phyloP scores from a whole-genome alignment of 2,797 vertebrate species.

The Eulemur mongoz region DNA sequence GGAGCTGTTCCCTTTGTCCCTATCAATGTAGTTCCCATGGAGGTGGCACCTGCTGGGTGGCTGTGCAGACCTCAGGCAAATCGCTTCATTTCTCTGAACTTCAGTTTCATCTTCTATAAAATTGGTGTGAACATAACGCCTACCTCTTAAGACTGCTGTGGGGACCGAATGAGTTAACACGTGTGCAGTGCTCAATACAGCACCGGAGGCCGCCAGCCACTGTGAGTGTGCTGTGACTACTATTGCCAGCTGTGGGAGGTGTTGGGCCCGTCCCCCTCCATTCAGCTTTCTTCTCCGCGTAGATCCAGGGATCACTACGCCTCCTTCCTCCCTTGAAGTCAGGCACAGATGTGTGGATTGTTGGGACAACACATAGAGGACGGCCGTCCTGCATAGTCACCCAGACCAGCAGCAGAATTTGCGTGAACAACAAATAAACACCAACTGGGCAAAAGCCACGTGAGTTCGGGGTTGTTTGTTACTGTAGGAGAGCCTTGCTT shows the following conservation, averaged over 20 bases:
- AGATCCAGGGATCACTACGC: neutral
- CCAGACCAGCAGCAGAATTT: neutral
- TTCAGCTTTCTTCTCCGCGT: neutral
- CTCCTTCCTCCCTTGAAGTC: neutral
- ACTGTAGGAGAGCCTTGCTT: neutral
- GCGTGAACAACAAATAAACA: neutral
- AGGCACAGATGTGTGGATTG: neutral
- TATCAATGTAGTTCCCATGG: neutral
- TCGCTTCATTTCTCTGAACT: neutral
- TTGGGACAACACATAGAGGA: neutral
- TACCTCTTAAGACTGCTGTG: neutral
- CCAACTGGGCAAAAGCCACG: neutral
- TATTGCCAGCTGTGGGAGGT: neutral
- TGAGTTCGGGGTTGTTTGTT: neutral
- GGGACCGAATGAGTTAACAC: neutral
- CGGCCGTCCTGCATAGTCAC: neutral
- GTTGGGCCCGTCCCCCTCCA: neutral
- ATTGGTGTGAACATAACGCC: neutral
- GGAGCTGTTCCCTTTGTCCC: neutral
- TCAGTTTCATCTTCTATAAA: neutral
- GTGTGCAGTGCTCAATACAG: accelerated
- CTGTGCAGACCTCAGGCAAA: neutral
- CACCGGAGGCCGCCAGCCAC: too few species aligned
- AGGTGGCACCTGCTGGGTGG: neutral
- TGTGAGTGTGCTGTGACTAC: neutral